These are phyloP conservation scores for Atrichornis clamosus DNA, from an alignment of 2,113 vertebrate genomes.

Conservation along the genomic window DNA sequence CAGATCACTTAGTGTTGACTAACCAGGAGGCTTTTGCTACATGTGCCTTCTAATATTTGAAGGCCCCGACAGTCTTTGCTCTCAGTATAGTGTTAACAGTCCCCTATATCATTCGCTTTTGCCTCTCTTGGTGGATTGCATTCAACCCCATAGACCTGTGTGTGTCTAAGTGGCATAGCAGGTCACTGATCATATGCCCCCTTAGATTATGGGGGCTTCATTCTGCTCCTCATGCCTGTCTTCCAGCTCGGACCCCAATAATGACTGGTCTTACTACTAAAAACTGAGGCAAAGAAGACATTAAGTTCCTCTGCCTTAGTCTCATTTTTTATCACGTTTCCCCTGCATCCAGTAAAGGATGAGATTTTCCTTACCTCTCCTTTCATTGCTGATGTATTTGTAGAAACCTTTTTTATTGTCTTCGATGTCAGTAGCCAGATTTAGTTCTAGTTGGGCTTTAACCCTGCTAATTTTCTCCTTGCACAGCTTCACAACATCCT, in stretches of 20 bases:
- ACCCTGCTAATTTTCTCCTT: not conserved
- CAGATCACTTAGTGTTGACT: not conserved
- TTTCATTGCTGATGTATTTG: not conserved
- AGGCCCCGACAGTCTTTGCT: not conserved
- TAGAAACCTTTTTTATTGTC: not conserved
- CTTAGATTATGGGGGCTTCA: not conserved
- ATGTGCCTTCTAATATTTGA: not conserved
- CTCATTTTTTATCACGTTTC: not conserved
- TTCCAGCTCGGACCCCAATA: not conserved
- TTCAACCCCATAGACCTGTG: not conserved
- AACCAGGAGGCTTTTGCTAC: not conserved
- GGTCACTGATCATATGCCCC: rapidly evolving
- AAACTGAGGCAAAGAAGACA: not conserved
- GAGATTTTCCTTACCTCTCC: not conserved
- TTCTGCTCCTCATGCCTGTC: not conserved
- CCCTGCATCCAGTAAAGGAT: not conserved
- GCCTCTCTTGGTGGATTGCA: not conserved
- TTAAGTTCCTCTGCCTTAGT: not conserved
- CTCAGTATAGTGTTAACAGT: not conserved
- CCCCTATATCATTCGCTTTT: rapidly evolving
- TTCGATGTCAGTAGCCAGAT: not conserved
- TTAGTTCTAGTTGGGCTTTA: not conserved
- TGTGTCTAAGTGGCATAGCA: not conserved
- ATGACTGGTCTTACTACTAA: not conserved
- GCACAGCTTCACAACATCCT: not conserved